Evolutionary conservation across 2,888 invertebrate genomes (phyloP).

Genomic region (Agrochola lychnidis): DNA sequence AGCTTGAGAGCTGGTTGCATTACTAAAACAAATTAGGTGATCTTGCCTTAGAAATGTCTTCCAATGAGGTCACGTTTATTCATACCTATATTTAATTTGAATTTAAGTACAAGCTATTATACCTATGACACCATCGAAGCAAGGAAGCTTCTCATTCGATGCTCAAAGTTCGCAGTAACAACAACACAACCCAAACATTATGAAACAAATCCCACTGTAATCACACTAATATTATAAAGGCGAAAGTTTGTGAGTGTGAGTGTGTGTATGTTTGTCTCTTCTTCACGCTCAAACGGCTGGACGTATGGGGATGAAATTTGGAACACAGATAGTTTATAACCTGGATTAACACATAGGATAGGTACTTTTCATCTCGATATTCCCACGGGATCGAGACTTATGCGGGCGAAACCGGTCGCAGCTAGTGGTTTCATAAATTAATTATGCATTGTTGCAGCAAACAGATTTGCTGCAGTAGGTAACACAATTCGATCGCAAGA

Average conservation of each 20-base stretch:
- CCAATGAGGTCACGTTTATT: conserved; percentile 9
- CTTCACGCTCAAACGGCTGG: too few species aligned
- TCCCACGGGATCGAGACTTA: too few species aligned
- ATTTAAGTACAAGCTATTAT: not conserved
- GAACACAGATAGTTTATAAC: too few species aligned
- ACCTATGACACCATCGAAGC: not conserved
- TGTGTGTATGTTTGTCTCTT: too few species aligned
- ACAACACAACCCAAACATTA: not conserved
- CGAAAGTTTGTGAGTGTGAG: too few species aligned
- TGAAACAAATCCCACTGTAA: too few species aligned
- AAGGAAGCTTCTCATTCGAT: conserved; percentile 7
- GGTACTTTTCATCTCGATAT: too few species aligned
- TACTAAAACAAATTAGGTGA: conserved; percentile 63
- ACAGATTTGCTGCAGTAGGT: not conserved
- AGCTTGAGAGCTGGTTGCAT: conserved; percentile 55
- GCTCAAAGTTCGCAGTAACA: conserved; percentile 9
- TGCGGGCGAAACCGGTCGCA: too few species aligned
- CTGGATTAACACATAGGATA: too few species aligned
- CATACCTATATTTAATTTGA: conserved; percentile 1
- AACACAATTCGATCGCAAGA: not conserved
- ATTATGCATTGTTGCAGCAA: not conserved
- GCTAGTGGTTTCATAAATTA: conserved; percentile 13
- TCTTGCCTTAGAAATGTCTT: conserved; percentile 34
- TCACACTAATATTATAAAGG: too few species aligned
- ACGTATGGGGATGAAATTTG: too few species aligned